phyloP scores from a whole-genome alignment of 2,888 invertebrate genomes.

The Matsumyia berberina region DNA sequence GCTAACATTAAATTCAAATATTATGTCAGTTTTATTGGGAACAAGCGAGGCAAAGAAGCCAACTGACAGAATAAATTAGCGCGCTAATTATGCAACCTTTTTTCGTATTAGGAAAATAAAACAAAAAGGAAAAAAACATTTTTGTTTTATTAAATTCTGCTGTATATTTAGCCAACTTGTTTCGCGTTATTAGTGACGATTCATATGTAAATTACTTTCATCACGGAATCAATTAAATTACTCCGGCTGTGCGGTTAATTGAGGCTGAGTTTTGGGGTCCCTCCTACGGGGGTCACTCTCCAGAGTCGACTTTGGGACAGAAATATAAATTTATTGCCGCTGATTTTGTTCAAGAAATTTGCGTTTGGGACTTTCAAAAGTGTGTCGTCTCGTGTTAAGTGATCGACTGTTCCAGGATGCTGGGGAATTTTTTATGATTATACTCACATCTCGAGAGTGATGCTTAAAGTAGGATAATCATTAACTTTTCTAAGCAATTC shows the following conservation, averaged over 20 bases:
- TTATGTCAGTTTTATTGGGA: slow-evolving; percentile 24
- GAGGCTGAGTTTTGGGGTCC: not conserved
- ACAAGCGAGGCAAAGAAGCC: slow-evolving; percentile 10
- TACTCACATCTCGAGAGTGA: too few relatives aligned
- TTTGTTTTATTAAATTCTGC: not conserved
- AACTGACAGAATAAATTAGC: slow-evolving; percentile 38
- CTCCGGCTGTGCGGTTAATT: not conserved
- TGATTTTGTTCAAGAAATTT: not conserved
- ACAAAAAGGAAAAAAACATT: not conserved
- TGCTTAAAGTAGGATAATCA: too few relatives aligned
- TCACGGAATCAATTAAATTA: slow-evolving; percentile 28
- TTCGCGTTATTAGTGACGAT: slow-evolving; percentile 28
- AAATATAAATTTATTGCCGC: not conserved
- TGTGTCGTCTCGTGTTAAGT: not conserved
- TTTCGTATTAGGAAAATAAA: not conserved
- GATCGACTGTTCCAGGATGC: not conserved
- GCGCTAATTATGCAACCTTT: slow-evolving; percentile 21
- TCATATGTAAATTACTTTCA: slow-evolving; percentile 51
- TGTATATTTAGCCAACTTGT: slow-evolving; percentile 4
- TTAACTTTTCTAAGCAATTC: too few relatives aligned
- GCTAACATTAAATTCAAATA: slow-evolving; percentile 14
- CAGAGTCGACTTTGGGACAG: not conserved
- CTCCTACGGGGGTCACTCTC: not conserved
- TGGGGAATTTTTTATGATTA: not conserved
- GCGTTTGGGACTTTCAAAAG: too few relatives aligned